Evolutionary conservation across 2,113 vertebrate species (phyloP).

Genomic region (Calypte anna): DNA sequence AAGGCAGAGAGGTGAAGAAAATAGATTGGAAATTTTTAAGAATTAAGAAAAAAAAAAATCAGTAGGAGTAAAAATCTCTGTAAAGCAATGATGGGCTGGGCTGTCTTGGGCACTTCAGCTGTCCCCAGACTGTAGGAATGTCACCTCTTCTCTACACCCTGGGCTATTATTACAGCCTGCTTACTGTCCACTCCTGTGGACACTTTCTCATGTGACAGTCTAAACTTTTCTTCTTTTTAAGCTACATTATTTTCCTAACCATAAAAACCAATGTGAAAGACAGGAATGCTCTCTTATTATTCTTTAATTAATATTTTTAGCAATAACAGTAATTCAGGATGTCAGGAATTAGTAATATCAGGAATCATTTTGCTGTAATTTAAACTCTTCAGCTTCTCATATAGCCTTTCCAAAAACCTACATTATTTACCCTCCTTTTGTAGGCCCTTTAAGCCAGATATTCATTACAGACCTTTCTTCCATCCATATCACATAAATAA

Average conservation of each 20-base stretch:
- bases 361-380: not conserved
- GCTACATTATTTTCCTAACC: not conserved
- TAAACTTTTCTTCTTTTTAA: not conserved
- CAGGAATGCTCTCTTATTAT: not conserved
- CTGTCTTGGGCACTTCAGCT: not conserved
- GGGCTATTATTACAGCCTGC: not conserved
- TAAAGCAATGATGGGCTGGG: not conserved
- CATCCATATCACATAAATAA: not conserved
- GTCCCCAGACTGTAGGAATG: not conserved
- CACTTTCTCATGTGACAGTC: not conserved
- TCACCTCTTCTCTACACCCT: not conserved
- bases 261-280: not conserved
- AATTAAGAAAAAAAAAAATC: not conserved
- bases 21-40: not conserved
- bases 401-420: not conserved
- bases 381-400: not conserved
- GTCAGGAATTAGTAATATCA: not conserved
- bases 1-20: not conserved
- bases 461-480: not conserved
- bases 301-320: not conserved
- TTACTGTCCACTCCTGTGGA: not conserved
- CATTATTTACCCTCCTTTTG: not conserved
- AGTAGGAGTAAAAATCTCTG: not conserved
- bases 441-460: not conserved
- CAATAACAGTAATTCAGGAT: not conserved